phyloP scores from a whole-genome alignment of 2,797 vertebrate species.

The Champsocephalus gunnari region DNA sequence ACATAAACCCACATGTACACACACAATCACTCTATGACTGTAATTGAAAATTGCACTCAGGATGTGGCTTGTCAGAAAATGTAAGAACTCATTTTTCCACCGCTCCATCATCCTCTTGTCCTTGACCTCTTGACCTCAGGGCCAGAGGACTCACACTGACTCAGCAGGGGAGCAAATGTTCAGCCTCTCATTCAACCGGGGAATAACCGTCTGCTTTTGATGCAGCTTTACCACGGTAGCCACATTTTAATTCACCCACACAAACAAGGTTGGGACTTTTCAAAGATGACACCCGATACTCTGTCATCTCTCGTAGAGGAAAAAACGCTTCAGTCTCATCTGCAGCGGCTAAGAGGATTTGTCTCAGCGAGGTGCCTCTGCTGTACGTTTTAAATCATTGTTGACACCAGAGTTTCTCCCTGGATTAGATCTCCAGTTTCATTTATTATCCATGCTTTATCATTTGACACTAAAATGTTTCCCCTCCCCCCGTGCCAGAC shows the following conservation, averaged over 20 bases:
- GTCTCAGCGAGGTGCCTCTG: slow-evolving; percentile 69
- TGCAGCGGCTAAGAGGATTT: slow-evolving; percentile 70
- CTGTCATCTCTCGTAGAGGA: slow-evolving; percentile 44
- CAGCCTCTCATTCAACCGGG: slow-evolving; percentile 35
- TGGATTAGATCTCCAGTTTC: slow-evolving; percentile 77
- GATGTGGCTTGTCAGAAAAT: slow-evolving; percentile 38
- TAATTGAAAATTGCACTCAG: slow-evolving; percentile 55
- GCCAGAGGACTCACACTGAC: neutral
- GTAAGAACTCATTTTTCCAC: slow-evolving; percentile 49
- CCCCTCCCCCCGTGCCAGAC: slow-evolving; percentile 43
- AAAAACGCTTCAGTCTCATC: slow-evolving; percentile 50
- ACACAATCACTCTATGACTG: slow-evolving; percentile 22
- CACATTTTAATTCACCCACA: slow-evolving; percentile 52
- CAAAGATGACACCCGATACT: slow-evolving; percentile 57
- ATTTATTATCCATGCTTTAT: slow-evolving; percentile 62
- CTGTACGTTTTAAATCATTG: slow-evolving; percentile 77
- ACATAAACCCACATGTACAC: slow-evolving; percentile 3
- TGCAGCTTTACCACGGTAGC: slow-evolving; percentile 13
- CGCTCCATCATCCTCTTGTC: slow-evolving; percentile 37
- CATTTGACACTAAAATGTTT: slow-evolving; percentile 71
- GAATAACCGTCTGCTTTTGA: slow-evolving; percentile 38
- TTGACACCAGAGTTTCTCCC: slow-evolving; percentile 71
- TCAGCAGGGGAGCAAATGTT: slow-evolving; percentile 1
- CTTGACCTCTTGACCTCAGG: slow-evolving; percentile 54
- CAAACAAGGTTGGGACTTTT: slow-evolving; percentile 44